Base-by-base conservation (phyloP, 2,113 vertebrate genomes). In the Etheostoma cragini region DNA sequence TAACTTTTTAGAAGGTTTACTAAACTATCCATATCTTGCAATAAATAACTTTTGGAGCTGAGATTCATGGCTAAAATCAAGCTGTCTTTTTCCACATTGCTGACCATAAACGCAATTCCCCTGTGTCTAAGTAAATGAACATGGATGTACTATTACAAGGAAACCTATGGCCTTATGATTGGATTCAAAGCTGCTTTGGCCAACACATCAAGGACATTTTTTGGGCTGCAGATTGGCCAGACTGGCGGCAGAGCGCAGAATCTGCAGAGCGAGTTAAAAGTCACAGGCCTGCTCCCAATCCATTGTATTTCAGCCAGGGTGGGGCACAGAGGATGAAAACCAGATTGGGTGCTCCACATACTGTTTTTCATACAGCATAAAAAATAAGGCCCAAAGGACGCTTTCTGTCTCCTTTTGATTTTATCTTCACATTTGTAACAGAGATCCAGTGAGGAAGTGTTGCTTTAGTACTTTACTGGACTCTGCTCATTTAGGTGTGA, bases 181-280 rank as follows among this genome's bases (percentile, higher is more conserved):
- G 83, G 83, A 94, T 95, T 94, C 89, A 94, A 93, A 92, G 93
- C 93, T 93, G 93, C 87, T 85, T 88, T 91, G 90, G 89, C 87
- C 56, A 64, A 85, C 76, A 93, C 94, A 94, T 94, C 91, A 94
- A 95, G 92, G 90, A 89, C 89, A 58, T 87, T 88, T 88, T 90
- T 87, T 68, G 73, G 81, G 78, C 90, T 86, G 82, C 87, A 87
- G 87, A 88, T 90, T 91, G 94, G 83, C 89, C 88, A 84, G 91
- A 87, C 92, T 92, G 89, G 91, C 90, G 87, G 93, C 89, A 87
- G 78, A 91, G 88, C 88, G 77, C 77, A 88, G 91, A 91, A 94
- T 94, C 92, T 92, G 92, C 84, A 90, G 91, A 93, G 84, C 89
- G 90, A 91, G 91, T 93, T 94, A 93, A 84, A 90, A 94, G 92